Evolutionary conservation across 1,140 invertebrate species (phyloP).

Genomic region (Saccostrea echinata): DNA sequence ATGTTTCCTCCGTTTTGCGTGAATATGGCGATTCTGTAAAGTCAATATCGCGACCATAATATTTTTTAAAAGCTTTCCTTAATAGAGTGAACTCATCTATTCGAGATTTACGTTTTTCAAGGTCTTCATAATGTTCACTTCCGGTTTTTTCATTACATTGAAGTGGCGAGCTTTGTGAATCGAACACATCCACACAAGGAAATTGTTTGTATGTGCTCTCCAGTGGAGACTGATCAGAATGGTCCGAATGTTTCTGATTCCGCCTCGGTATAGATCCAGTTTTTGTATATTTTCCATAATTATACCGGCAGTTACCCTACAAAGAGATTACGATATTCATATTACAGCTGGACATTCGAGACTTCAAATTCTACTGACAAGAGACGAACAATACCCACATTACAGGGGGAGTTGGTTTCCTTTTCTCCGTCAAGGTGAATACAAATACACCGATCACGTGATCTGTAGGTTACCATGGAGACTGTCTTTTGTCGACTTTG

Average conservation of each 20-base stretch:
- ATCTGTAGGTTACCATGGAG: neutral
- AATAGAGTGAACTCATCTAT: constrained; percentile 40
- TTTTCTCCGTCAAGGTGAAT: constrained; percentile 18
- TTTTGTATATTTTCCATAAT: constrained; percentile 41
- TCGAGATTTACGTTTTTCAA: constrained; percentile 28
- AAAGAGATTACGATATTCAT: neutral
- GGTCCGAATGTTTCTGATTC: neutral
- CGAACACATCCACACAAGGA: constrained; percentile 14
- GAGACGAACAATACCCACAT: neutral
- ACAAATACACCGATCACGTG: neutral
- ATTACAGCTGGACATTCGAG: neutral
- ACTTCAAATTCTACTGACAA: neutral
- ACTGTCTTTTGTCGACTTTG: neutral
- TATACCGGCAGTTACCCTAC: constrained; percentile 5
- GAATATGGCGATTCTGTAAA: constrained; percentile 40
- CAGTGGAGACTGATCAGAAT: neutral
- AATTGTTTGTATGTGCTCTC: constrained; percentile 42
- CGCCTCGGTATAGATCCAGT: constrained; percentile 14
- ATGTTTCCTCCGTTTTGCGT: constrained; percentile 19
- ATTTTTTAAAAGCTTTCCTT: constrained; percentile 45
- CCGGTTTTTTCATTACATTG: neutral
- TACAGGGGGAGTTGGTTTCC: neutral
- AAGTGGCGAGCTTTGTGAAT: neutral
- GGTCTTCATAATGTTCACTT: neutral
- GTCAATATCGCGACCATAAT: constrained; percentile 37